Evolutionary conservation across 2,797 vertebrate genomes (phyloP).

Genomic region (Hypotaenidia okinawae): DNA sequence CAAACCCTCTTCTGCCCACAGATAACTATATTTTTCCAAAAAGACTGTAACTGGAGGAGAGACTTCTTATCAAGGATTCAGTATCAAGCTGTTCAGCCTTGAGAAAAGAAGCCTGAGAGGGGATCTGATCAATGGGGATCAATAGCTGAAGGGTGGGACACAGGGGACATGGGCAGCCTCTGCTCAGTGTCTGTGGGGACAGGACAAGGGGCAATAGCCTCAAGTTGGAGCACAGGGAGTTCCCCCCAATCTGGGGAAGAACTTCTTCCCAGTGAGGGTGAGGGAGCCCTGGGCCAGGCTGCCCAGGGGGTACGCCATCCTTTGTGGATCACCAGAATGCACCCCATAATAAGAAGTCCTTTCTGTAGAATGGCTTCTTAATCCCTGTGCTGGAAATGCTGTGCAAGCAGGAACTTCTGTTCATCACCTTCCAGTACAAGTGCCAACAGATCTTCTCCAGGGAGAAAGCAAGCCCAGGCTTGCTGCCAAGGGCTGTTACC

Average conservation of each 20-base stretch:
- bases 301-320: too few species aligned
- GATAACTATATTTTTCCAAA: background rate
- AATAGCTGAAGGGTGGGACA: too few species aligned
- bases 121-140: too few species aligned
- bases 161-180: too few species aligned
- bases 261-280: too few species aligned
- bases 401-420: background rate
- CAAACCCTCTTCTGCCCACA: background rate
- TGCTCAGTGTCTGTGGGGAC: too few species aligned
- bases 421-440: background rate
- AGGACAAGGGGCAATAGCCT: too few species aligned
- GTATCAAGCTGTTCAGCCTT: background rate
- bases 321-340: background rate
- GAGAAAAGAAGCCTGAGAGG: too few species aligned
- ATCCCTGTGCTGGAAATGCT: background rate
- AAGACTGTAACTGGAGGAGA: background rate
- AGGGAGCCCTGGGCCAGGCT: too few species aligned
- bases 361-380: background rate
- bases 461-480: background rate
- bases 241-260: too few species aligned
- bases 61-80: background rate
- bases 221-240: too few species aligned
- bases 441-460: background rate
- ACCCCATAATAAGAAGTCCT: accelerated
- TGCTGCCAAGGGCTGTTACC: background rate